Evolutionary conservation across 2,797 vertebrate genomes (phyloP).

Genomic region (Pelodytes ibericus): DNA sequence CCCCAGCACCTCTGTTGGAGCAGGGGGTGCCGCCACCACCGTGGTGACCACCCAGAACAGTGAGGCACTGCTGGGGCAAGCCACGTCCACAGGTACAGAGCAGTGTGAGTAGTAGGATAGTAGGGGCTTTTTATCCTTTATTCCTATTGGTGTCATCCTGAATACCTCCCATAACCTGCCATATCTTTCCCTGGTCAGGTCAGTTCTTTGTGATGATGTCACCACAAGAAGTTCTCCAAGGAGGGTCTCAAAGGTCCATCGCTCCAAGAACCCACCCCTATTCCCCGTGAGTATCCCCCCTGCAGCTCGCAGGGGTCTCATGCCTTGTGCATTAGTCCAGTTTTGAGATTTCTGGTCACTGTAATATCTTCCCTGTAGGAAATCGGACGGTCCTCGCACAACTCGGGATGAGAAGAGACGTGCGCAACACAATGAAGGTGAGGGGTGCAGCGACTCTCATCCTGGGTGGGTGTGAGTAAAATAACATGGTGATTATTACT

Average conservation of each 20-base stretch:
- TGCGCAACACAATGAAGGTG: conserved; percentile 85
- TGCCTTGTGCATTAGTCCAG: no score
- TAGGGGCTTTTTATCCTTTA: no score
- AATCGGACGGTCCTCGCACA: conserved; percentile 73
- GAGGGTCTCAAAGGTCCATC: conserved; percentile 84
- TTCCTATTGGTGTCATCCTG: no score
- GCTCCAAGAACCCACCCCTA: conserved; percentile 89
- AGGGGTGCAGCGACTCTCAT: not conserved
- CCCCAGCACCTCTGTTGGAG: conserved; percentile 57
- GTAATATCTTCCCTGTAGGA: conserved; percentile 60
- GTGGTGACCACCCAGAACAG: conserved; percentile 81
- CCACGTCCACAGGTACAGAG: conserved; percentile 77
- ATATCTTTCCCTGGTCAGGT: conserved; percentile 67
- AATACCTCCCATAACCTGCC: no score
- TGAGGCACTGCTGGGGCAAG: conserved; percentile 84
- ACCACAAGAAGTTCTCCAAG: conserved; percentile 88
- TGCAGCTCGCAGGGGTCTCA: no score
- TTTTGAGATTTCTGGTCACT: not conserved
- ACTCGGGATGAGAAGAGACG: conserved; percentile 80
- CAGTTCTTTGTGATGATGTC: conserved; percentile 97
- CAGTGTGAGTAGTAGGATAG: no score
- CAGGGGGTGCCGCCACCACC: conserved; percentile 58
- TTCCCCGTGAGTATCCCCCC: conserved; percentile 77
- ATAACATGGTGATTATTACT: not conserved
- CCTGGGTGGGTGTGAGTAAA: no score